A percentile compares a stretch with the other conserved stretches of the same genome.
These are phyloP conservation scores for Bubo scandiacus DNA, from an alignment of 2,113 vertebrate genomes.

Conservation along the genomic window DNA sequence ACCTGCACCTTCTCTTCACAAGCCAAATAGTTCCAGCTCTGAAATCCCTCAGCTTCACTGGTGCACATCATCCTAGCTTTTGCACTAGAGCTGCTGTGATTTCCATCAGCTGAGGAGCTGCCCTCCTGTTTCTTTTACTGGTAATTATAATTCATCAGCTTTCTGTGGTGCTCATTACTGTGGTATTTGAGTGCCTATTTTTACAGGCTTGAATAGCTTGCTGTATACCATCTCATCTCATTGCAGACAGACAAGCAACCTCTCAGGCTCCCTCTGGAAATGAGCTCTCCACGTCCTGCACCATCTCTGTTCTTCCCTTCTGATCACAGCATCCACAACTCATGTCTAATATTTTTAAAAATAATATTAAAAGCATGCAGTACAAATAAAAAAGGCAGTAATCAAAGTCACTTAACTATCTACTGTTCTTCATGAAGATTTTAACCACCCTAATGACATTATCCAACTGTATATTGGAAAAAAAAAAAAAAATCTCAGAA, in stretches of 20 bases:
- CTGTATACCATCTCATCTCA: background rate
- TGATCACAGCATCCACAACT: background rate
- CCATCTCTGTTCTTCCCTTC: background rate
- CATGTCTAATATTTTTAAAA: background rate
- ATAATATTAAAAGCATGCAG: background rate
- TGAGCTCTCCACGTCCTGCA: background rate
- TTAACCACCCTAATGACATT: background rate
- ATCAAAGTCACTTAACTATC: background rate
- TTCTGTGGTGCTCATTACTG: slow-evolving; percentile 26
- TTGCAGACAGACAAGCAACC: background rate
- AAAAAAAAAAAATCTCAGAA: background rate
- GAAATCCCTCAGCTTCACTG: background rate
- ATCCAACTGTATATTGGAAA: background rate
- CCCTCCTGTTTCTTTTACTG: background rate
- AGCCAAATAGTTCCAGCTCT: background rate
- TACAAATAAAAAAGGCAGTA: background rate
- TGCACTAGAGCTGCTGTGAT: background rate
- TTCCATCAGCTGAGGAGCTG: slow-evolving; percentile 15
- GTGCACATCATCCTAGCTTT: background rate
- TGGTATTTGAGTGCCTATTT: background rate
- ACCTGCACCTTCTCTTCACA: background rate
- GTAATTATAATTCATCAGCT: slow-evolving; percentile 48
- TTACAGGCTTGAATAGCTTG: background rate
- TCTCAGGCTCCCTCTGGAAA: slow-evolving; percentile 8
- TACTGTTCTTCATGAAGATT: background rate